Base-by-base conservation (phyloP, 2,888 invertebrate genomes). In the Amiota minor region DNA sequence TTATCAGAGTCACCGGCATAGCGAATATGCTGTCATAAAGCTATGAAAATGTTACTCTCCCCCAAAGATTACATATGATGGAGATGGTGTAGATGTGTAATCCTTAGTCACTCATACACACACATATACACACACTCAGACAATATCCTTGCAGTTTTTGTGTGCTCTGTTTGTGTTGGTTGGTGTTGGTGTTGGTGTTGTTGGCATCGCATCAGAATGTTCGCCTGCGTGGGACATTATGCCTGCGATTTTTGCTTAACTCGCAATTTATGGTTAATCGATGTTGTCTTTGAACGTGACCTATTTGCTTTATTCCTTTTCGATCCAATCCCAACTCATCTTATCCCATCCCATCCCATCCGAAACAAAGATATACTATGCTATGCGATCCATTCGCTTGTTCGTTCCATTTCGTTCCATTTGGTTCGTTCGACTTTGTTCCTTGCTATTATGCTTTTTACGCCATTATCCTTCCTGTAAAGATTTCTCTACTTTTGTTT, bases 211-310 rank as follows among this genome's bases (percentile, higher is more conserved):
- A 35, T 35, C 35, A 35, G 35, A 35, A 35, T 35, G 4, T 59
- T 50, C 56, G 69, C 50, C 46, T 65, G 46, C 49, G 59, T 56
- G 53, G 12, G 35, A 62, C 49, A 23, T 64, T 46, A 70, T 50
- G 47, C 6, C 56, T 50, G 64, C 65, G 50, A 56, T 59, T 85
- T 86, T 82, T 83, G 86, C 87, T 87, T 84, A 84, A 85, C 87
- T 85, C 81, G 85, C 85, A 85, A 86, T 86, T 86, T 86, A 87
- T 85, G 86, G 85, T 84, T 84, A 87, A 87, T 87, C 86, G 86
- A 86, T 87, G 86, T 84, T 84, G 82, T 81, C 81, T 78, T 79
- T 80, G 84, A 85, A 87, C 86, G 86, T 86, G 86, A 87, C 86
- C 86, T 82, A 85, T 86, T 87, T 83, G 84, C 82, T 82, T 83